Base-by-base conservation (phyloP, 1,140 invertebrate species). In the Linepithema humile region DNA sequence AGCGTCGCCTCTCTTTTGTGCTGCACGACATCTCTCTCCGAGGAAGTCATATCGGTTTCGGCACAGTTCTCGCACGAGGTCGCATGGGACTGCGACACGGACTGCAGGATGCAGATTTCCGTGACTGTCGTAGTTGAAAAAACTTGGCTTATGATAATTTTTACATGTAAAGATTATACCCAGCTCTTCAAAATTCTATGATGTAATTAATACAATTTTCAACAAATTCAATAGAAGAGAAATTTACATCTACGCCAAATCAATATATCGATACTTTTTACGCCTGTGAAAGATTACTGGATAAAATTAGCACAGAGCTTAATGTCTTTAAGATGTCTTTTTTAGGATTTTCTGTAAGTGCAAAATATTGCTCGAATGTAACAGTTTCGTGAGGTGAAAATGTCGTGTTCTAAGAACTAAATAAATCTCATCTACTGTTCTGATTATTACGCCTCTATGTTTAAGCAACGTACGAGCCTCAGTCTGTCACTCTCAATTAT, bases 381-480 rank as follows among this genome's bases (percentile, higher is more conserved):
- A 62, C 6, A 1, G 23, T n/a, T 48, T 50, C n/a, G 48, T 62
- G 35, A 4, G 15, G 29, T 7, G 3, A 62, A 64, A 17, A 64
- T 3, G 2, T 2, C 9, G 26, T 23, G 43, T 64, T 29, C 40
- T 35, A 32, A 20, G 40, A n/a, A 62, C 35, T 10, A 62, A 45
- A 7, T 6, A 10, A 15, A 29, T 82, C 40, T 57, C 43, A 43
- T 5, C 55, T 45, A 15, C 4, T 32, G 3, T 15, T 43, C 26
- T 80, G 50, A 84, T 84, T 78, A 88, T 59, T 40, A 45, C 32
- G n/a, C 23, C 7, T 72, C 35, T 29, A 53, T 23, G 29, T 35
- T 55, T 35, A 40, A 64, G 29, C 3, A 40, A 50, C 32, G 20
- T n/a, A 20, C 4, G 4, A 23, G 12, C 10, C 35, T 69, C 23